Base-by-base conservation (phyloP, 30 jellyfish, hydroid and myxozoan species). In the Hydra vulgaris region DNA sequence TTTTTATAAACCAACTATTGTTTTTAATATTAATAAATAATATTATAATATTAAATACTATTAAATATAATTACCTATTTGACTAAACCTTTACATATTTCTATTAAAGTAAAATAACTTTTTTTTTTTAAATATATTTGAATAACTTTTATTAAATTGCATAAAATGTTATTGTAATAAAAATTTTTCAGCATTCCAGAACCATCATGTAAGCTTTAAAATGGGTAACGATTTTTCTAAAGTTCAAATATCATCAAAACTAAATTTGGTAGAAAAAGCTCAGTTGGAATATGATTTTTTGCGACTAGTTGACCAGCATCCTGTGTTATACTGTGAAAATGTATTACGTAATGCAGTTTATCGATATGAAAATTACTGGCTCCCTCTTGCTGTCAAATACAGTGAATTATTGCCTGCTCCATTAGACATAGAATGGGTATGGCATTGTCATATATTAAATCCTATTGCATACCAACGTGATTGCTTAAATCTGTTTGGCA, bases 351-450 rank as follows among this genome's bases (percentile, higher is more conserved):
- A 82, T 75, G 82, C 89, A 17, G 61, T 74, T 21, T 77, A 76
- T 18, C 89, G 89, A 0, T 82, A 82, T 53, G 89, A 82, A 66
- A 73, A 18, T 17, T 82, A 25, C 26, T 82, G 89, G 89, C 84
- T 82, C 5, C 89, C 89, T 3, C 70, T 82, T 17, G 89, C 89
- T 18, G 84, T 53, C 7, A 74, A 82, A 19, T 71, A 82, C 25
- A 20, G n/a, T 23, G 54, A 21, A 16, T 17, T 22, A 16, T 18
- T 82, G 16, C 88, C 70, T n/a, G 88, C 89, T 26, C 89, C 89
- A 17, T 19, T 82, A 22, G 89, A 82, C 26, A 82, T 82, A 4
- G 89, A 74, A 73, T 82, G 89, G 89, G 89, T 82, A 23, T 82
- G 89, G 89, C 89, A 82, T 26, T 27, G 66, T 27, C 89, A 82